phyloP scores from a whole-genome alignment of 2,888 invertebrate genomes.

The Parapristionchus giblindavisi region DNA sequence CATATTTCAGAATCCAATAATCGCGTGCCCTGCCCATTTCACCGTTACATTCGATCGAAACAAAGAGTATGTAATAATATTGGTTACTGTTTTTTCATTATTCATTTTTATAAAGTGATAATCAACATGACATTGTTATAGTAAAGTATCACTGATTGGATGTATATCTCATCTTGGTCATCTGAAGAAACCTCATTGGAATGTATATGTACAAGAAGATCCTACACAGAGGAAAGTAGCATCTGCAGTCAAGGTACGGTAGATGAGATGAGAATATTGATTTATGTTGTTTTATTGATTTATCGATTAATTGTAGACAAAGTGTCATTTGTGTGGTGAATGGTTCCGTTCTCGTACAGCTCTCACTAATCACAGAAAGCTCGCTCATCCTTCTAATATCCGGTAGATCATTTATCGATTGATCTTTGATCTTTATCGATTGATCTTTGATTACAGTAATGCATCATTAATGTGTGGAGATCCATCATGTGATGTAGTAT shows the following conservation, averaged over 20 bases:
- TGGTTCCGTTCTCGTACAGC: slow-evolving; percentile 36
- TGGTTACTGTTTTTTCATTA: neutral
- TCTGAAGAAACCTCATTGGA: slow-evolving; percentile 36
- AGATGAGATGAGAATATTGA: neutral
- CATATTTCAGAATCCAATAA: slow-evolving; percentile 4
- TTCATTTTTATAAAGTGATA: neutral
- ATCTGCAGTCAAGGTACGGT: slow-evolving; percentile 20
- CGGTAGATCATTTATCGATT: neutral
- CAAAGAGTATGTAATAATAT: slow-evolving; percentile 20
- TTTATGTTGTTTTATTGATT: neutral
- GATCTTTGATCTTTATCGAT: neutral
- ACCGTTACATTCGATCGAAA: slow-evolving; percentile 15
- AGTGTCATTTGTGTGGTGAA: slow-evolving; percentile 8
- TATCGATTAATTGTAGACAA: slow-evolving; percentile 4
- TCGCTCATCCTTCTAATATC: slow-evolving; percentile 11
- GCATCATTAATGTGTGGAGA: slow-evolving; percentile 12
- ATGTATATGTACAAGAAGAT: neutral
- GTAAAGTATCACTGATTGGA: slow-evolving; percentile 21
- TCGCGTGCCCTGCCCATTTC: slow-evolving; percentile 34
- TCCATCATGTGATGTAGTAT: neutral
- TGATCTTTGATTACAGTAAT: neutral
- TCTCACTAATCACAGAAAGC: slow-evolving; percentile 15
- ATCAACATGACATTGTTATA: neutral
- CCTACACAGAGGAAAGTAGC: neutral
- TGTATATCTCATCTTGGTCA: slow-evolving; percentile 29